These are phyloP conservation scores for Gymnocephalus cernua DNA, from an alignment of 2,113 vertebrate genomes.

Conservation along the genomic window DNA sequence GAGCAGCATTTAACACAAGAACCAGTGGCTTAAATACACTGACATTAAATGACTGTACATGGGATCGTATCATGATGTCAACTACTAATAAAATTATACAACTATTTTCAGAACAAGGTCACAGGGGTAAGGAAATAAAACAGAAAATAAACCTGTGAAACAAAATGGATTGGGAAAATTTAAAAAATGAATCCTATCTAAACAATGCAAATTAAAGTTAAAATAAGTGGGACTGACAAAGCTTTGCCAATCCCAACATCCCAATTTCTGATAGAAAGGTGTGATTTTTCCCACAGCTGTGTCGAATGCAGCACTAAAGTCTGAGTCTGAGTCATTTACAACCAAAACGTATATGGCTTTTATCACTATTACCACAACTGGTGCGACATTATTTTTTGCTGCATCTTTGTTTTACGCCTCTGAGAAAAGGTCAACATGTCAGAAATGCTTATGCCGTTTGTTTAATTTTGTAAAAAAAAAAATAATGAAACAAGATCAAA, in stretches of 20 bases:
- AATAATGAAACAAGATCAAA: background rate
- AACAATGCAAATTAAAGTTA: background rate
- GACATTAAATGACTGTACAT: background rate
- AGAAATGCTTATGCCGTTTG: background rate
- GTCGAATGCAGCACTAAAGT: background rate
- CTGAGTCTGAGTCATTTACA: background rate
- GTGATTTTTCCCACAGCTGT: background rate
- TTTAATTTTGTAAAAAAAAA: background rate
- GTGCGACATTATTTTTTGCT: background rate
- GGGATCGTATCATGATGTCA: background rate
- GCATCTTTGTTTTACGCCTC: background rate
- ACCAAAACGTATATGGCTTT: too few relatives aligned
- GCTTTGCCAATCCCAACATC: background rate
- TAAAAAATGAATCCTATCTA: background rate
- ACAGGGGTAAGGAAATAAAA: background rate
- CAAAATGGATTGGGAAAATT: background rate
- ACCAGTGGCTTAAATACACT: background rate
- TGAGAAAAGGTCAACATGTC: constrained; percentile 1
- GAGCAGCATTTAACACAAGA: background rate
- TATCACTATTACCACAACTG: background rate
- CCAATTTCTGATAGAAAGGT: background rate
- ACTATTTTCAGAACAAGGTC: background rate
- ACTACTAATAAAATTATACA: background rate
- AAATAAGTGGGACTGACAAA: background rate
- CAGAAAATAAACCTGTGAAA: background rate